Evolutionary conservation across 2,113 vertebrate species (phyloP).

Genomic region (Misgurnus mizolepis): DNA sequence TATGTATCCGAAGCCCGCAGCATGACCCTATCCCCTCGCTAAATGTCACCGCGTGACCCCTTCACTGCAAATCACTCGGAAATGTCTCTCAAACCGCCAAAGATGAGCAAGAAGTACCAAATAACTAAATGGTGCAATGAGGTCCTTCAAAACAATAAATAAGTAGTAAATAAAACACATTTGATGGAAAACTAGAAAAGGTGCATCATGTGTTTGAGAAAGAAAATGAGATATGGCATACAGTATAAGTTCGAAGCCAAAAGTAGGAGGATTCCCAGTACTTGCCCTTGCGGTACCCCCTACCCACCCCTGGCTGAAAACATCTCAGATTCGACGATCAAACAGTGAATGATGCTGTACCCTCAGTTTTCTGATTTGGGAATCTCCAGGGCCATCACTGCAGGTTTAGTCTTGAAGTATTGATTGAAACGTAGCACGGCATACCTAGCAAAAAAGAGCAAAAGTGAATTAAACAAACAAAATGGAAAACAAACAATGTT

Average conservation of each 20-base stretch:
- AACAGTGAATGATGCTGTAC: background rate
- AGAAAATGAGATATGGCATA: constrained; percentile 3
- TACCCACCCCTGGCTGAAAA: constrained; percentile 29
- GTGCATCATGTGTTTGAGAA: constrained; percentile 16
- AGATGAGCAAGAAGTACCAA: constrained; percentile 22
- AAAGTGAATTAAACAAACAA: background rate
- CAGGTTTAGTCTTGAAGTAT: constrained; percentile 94
- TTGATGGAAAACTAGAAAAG: constrained; percentile 19
- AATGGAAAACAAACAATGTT: too few species aligned
- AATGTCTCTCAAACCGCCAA: constrained; percentile 20
- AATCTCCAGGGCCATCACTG: constrained; percentile 83
- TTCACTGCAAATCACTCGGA: constrained; percentile 22
- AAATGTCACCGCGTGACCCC: background rate
- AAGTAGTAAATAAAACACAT: constrained; percentile 26
- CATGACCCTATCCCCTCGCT: background rate
- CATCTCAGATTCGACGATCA: constrained; percentile 36
- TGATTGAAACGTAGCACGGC: constrained; percentile 92
- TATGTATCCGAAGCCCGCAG: background rate
- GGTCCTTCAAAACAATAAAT: constrained; percentile 35
- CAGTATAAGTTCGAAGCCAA: background rate
- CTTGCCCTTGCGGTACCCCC: constrained; percentile 15
- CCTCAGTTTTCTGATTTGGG: constrained; percentile 77
- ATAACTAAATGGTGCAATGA: constrained; percentile 1
- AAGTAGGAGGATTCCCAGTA: background rate
- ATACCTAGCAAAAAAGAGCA: constrained; percentile 75